Percentiles rank a stretch among this genome's conserved stretches.
These are phyloP conservation scores for Lottia scabra DNA, from an alignment of 2,888 invertebrate species.

Conservation along the genomic window DNA sequence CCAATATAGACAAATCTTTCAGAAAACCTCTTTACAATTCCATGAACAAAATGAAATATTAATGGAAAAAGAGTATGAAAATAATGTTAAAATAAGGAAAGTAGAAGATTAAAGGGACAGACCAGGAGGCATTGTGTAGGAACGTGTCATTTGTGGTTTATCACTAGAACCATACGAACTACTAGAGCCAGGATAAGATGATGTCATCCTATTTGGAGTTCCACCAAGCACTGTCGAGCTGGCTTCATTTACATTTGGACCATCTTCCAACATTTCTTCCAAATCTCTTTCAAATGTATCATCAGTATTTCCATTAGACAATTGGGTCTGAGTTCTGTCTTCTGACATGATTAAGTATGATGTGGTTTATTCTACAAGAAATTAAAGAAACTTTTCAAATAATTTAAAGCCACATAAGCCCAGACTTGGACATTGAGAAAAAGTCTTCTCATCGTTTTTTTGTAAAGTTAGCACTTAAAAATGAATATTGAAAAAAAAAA, in stretches of 20 bases:
- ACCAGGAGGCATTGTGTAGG: constrained; percentile 57
- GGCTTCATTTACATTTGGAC: constrained; percentile 58
- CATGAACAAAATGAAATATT: too few relatives aligned
- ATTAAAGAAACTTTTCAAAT: too few relatives aligned
- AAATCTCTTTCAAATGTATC: constrained; percentile 64
- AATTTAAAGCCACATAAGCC: too few relatives aligned
- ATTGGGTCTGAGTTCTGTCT: constrained; percentile 11
- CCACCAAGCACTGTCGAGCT: constrained; percentile 61
- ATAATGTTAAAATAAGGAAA: neutral
- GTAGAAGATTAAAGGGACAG: constrained; percentile 31
- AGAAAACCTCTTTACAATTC: too few relatives aligned
- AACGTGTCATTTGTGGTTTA: constrained; percentile 41
- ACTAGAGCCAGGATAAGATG: constrained; percentile 33
- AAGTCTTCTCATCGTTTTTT: too few relatives aligned
- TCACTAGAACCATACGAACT: constrained; percentile 22
- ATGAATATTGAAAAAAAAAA: too few relatives aligned
- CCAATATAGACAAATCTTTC: too few relatives aligned
- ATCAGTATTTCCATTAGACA: constrained; percentile 48
- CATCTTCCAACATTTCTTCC: constrained; percentile 65
- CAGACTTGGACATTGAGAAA: too few relatives aligned
- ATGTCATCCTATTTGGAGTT: constrained; percentile 32
- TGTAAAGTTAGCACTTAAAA: too few relatives aligned
- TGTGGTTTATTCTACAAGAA: neutral
- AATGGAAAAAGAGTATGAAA: too few relatives aligned
- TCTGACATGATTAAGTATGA: constrained; percentile 22